Evolutionary conservation across 53 echinoderm and acorn worm genomes (phyloP), one percentile per base, ranked within the genome.

Genomic region (Patiria pectinifera): DNA sequence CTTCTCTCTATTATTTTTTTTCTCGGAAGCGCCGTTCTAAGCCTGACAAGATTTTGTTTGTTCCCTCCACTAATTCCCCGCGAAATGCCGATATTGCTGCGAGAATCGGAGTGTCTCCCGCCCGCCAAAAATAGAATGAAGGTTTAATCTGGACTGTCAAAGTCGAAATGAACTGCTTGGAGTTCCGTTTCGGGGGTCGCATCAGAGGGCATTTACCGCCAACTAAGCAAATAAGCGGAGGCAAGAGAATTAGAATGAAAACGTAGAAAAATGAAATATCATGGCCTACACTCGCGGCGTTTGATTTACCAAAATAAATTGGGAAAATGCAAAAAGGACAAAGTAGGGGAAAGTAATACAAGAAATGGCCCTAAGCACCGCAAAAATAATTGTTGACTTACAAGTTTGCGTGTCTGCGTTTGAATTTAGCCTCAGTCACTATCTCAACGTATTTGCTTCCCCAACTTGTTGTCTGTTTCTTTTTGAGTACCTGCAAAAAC

Each of bases 111-210:
- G 85, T 44, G 85, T 85, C 70, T 3, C 35, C 45, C 4, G 70
- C 18, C 35, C 45, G 74, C 85, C 85, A 35, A 85, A 85, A 66
- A 66, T 85, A 85, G 85, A 85, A 85, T 69, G 63, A 85, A 63
- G 69, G 85, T 85, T 85, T 85, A 85, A 85, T 85, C 85, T 70
- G 70, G 69, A 44, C 85, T 66, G 85, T 85, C 85, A 66, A 63
- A 85, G 45, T 63, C 85, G 85, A 85, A 85, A 85, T 70, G 69
- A 69, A 44, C 69, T 45, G 70, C 85, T 69, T 21, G 21, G 15
- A 74, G 74, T 4, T 70, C 70, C 70, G 74, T 74, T 23, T 23
- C 4, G 74, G 24, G 85, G 83, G 23, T 24, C 8, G 11, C 6
- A 61, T 22, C 61, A 13, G 59, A 53, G 83, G 83, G 11, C 60